These are phyloP conservation scores for Hirtodrosophila duncani DNA, from an alignment of 2,888 invertebrate species.

Conservation along the genomic window DNA sequence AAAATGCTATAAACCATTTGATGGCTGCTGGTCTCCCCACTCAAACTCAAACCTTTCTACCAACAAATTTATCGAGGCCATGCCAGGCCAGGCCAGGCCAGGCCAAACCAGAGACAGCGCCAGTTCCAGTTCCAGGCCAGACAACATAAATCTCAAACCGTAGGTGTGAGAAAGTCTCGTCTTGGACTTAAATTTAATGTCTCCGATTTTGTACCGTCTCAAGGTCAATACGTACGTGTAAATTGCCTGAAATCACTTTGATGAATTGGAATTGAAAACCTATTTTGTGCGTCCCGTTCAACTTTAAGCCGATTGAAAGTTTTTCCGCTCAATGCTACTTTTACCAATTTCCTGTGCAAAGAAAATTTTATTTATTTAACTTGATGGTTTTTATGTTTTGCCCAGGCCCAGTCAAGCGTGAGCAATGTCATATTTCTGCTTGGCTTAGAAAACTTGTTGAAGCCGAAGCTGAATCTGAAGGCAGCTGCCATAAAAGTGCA, in stretches of 20 bases:
- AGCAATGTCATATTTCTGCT: conserved; percentile 33
- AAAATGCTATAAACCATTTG: conserved; percentile 49
- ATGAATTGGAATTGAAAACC: conserved; percentile 33
- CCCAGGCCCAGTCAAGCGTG: conserved; percentile 17
- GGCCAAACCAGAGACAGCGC: conserved; percentile 27
- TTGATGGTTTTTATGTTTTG: no score
- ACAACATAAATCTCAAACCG: conserved; percentile 55
- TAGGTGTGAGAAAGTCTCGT: conserved; percentile 6
- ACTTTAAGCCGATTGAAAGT: conserved; percentile 33
- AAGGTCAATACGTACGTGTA: conserved; percentile 60
- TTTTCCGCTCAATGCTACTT: conserved; percentile 24
- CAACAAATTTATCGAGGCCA: conserved; percentile 54
- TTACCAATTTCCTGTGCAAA: conserved; percentile 34
- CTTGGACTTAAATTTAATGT: conserved; percentile 16
- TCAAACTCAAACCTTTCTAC: conserved; percentile 34
- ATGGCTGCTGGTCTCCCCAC: conserved; percentile 24
- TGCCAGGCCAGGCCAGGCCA: conserved; percentile 16
- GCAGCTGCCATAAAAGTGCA: conserved; percentile 48
- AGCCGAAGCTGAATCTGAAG: conserved; percentile 1
- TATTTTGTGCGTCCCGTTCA: background rate
- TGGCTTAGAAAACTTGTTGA: conserved; percentile 6
- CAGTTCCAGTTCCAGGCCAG: no score
- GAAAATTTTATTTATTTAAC: no score
- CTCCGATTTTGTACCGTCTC: conserved; percentile 23
- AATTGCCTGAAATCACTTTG: conserved; percentile 38